A percentile compares a stretch with the other conserved stretches of the same genome.
Evolutionary conservation across 1,140 invertebrate species (phyloP).

Genomic region (Amphibalanus amphitrite): DNA sequence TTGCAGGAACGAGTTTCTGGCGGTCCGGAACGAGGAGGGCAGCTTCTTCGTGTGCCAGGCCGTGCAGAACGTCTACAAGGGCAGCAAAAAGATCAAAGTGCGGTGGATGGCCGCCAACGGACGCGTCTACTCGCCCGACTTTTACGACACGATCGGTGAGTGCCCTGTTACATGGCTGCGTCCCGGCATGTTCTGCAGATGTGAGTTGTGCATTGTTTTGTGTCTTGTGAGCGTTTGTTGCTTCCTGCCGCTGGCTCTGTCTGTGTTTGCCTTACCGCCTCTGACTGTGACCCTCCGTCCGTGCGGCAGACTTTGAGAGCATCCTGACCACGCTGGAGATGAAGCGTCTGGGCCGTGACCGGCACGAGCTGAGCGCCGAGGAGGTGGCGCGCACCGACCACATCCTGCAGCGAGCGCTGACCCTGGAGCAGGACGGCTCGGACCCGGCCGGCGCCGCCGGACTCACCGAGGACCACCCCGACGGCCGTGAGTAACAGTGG

Average conservation of each 20-base stretch:
- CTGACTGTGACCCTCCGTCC: no score
- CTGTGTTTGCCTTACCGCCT: no score
- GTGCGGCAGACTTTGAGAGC: conserved; percentile 61
- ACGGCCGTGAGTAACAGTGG: conserved; percentile 45
- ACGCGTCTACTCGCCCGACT: conserved; percentile 69
- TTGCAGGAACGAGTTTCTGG: conserved; percentile 67
- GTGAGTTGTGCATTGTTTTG: conserved; percentile 5
- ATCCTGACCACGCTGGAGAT: conserved; percentile 69
- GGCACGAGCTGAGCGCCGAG: conserved; percentile 46
- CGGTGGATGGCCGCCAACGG: conserved; percentile 60
- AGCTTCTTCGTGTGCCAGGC: conserved; percentile 81
- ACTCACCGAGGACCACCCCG: conserved; percentile 64
- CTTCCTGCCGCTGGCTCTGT: no score
- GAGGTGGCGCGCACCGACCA: conserved; percentile 60
- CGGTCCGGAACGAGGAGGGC: conserved; percentile 69
- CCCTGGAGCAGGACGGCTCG: conserved; percentile 50
- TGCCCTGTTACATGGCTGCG: not conserved
- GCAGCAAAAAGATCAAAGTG: conserved; percentile 61
- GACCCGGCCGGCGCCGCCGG: conserved; percentile 34
- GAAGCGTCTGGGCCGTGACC: conserved; percentile 47
- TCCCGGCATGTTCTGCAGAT: not conserved
- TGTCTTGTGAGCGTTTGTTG: not conserved
- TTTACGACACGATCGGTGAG: conserved; percentile 66
- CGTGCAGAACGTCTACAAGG: conserved; percentile 75
- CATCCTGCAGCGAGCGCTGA: conserved; percentile 64